Evolutionary conservation across 2,888 invertebrate species (phyloP).

Genomic region (Chrysotoxum bicinctum): DNA sequence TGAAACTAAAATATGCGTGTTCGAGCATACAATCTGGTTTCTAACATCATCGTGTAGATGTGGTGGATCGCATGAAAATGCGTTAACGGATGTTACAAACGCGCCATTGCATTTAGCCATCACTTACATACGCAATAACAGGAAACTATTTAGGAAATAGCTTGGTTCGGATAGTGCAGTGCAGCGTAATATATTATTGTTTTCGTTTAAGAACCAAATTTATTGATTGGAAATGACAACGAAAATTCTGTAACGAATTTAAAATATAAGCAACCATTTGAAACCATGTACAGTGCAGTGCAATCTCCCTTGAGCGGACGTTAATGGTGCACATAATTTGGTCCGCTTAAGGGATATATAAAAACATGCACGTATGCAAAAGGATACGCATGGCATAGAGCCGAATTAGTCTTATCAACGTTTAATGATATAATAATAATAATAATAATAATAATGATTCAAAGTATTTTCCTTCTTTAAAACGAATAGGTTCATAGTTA

Average conservation of each 20-base stretch:
- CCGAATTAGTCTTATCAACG: too few relatives aligned
- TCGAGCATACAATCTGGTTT: background rate
- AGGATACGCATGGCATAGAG: too few relatives aligned
- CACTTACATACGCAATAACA: conserved; percentile 44
- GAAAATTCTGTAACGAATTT: background rate
- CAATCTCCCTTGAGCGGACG: too few relatives aligned
- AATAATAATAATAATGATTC: too few relatives aligned
- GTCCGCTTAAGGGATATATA: too few relatives aligned
- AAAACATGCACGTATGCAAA: too few relatives aligned
- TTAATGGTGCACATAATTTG: background rate
- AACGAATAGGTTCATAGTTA: too few relatives aligned
- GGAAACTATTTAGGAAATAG: conserved; percentile 64
- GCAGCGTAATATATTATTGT: conserved; percentile 33
- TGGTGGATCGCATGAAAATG: conserved; percentile 23
- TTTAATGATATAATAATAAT: too few relatives aligned
- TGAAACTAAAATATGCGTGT: background rate
- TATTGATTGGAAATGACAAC: conserved; percentile 8
- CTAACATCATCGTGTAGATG: background rate
- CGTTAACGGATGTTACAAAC: conserved; percentile 41
- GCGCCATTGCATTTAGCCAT: conserved; percentile 11
- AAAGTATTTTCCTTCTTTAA: too few relatives aligned
- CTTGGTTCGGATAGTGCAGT: conserved; percentile 4
- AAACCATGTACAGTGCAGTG: background rate
- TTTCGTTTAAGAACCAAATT: conserved; percentile 38
- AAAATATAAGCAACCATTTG: background rate